Base-by-base conservation (phyloP, 1,140 invertebrate species). In the Lasioglossum albipes region DNA sequence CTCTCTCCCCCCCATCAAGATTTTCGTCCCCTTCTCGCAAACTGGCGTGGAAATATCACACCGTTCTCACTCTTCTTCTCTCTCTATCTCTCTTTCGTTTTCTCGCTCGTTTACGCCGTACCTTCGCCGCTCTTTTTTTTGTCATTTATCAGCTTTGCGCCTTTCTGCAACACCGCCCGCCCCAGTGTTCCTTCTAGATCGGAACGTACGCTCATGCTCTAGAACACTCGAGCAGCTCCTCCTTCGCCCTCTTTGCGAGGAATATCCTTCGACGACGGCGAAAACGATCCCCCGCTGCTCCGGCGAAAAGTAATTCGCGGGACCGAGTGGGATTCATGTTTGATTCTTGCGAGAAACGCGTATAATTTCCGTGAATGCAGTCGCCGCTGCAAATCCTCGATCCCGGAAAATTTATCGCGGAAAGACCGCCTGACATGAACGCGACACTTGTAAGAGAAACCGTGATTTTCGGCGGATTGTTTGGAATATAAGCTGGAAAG, bases 1-100 rank as follows among this genome's bases (percentile, higher is more conserved):
- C 9, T 42, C 52, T 71, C 27, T 27, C 27, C 52, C 31, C 41
- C 36, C 5, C 7, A 16, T 36, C n/a, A 18, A 54, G 52, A 72
- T 74, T 20, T 45, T 41, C 18, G 6, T 9, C 22, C n/a, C 45
- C 20, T 3, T 22, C 22, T 61, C 61, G 57, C 41, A 12, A 45
- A 9, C 42, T 10, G 54, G 49, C 77, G 75, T 72, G 64, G 65
- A 87, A 84, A 89, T 88, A 82, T 89, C 75, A 75, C 80, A 52
- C 75, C 71, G 31, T 52, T 66, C 65, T 79, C 27, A 27, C 82
- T 68, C 42, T 36, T 0, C 41, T 20, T 7, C 22, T 7, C 27
- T 6, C 27, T 27, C 27, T 27, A 27, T 27, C 27, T 27, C 5
- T 67, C 31, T 45, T 1, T 36, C 36, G 27, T 27, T 36, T 2